Evolutionary conservation across 2,888 invertebrate genomes (phyloP).

Genomic region (Eueremaeus valkanovi): DNA sequence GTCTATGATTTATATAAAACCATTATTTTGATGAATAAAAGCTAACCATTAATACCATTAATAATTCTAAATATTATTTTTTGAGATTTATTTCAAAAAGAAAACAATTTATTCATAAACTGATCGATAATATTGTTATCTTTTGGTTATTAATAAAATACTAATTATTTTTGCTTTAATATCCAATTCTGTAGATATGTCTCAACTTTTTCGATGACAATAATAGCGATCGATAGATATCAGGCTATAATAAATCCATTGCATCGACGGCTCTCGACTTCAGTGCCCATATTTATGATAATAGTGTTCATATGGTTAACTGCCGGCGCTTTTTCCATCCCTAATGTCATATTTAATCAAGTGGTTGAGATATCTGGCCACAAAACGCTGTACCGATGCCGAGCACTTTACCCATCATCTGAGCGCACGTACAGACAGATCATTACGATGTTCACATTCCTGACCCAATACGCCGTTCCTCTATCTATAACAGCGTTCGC

Average conservation of each 20-base stretch:
- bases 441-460: constrained; percentile 50
- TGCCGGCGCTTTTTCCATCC: constrained; percentile 41
- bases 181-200: constrained; percentile 32
- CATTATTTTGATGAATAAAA: too few species aligned
- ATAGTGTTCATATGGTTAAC: constrained; percentile 42
- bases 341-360: constrained; percentile 41
- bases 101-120: too few species aligned
- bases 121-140: too few species aligned
- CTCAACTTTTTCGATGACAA: constrained; percentile 39
- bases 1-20: too few species aligned
- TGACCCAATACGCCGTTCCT: constrained; percentile 55
- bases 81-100: too few species aligned
- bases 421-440: constrained; percentile 26
- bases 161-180: not conserved
- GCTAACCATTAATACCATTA: too few species aligned
- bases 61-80: too few species aligned
- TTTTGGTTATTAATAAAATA: too few species aligned
- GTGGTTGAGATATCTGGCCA: constrained; percentile 24
- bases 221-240: constrained; percentile 39
- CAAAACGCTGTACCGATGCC: constrained; percentile 37
- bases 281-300: constrained; percentile 25
- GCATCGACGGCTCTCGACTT: constrained; percentile 32
- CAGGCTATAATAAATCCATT: constrained; percentile 38
- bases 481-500: constrained; percentile 53
- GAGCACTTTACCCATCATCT: constrained; percentile 41